Percentiles rank a stretch among this genome's conserved stretches.
These are phyloP conservation scores for Chloroceryle aenea DNA, from an alignment of 2,113 vertebrate species.

Conservation along the genomic window DNA sequence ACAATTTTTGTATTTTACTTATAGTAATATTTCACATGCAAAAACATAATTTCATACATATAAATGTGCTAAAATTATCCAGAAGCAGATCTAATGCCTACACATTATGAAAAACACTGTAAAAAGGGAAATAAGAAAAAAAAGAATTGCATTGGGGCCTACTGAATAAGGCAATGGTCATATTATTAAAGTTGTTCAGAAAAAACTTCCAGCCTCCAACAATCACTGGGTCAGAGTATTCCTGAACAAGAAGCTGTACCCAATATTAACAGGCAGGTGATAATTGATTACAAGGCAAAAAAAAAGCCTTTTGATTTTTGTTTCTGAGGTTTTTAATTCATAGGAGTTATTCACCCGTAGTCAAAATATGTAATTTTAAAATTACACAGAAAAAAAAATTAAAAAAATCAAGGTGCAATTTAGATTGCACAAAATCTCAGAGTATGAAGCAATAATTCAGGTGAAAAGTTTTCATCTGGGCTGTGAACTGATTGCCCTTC, in stretches of 20 bases:
- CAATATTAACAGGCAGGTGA: neutral
- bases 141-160: neutral
- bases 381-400: neutral
- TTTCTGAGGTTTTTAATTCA: neutral
- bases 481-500: neutral
- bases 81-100: neutral
- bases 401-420: neutral
- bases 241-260: neutral
- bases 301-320: neutral
- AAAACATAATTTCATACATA: neutral
- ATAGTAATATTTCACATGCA: fast-evolving
- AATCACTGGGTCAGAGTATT: neutral
- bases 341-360: fast-evolving
- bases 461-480: neutral
- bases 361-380: neutral
- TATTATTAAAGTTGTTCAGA: neutral
- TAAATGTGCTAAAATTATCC: neutral
- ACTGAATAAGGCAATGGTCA: neutral
- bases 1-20: neutral
- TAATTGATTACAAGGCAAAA: neutral
- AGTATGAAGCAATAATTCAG: neutral
- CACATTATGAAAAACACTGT: neutral
- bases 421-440: neutral
- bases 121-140: neutral
- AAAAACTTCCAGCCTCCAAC: neutral